Evolutionary conservation across 2,797 vertebrate genomes (phyloP).

Genomic region (Phrynocephalus guinanensis): DNA sequence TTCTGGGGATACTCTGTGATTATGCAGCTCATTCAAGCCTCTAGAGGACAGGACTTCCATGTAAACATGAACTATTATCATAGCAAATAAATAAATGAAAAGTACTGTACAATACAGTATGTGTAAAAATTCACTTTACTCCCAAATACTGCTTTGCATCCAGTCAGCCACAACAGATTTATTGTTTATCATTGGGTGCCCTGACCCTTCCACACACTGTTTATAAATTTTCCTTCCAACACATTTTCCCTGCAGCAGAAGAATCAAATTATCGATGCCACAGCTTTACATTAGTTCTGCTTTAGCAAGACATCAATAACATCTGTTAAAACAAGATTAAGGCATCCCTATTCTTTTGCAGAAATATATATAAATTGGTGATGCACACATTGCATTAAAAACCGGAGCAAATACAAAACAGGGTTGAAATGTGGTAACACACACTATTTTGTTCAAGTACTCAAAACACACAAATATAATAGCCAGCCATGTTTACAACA

Average conservation of each 20-base stretch:
- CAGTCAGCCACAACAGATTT: not conserved
- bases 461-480: too few relatives aligned
- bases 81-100: too few relatives aligned
- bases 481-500: not conserved
- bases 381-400: conserved; percentile 1
- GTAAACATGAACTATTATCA: too few relatives aligned
- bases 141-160: not conserved
- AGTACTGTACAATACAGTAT: too few relatives aligned
- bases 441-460: not conserved
- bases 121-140: not conserved
- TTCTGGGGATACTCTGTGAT: too few relatives aligned
- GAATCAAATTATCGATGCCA: not conserved
- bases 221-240: conserved; percentile 1
- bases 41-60: too few relatives aligned
- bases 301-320: conserved; percentile 7
- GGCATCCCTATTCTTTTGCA: not conserved
- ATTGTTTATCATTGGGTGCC: conserved; percentile 19
- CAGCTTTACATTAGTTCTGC: conserved; percentile 8
- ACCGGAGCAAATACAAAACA: not conserved
- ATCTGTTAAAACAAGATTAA: not conserved
- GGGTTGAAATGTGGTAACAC: too few relatives aligned
- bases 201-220: conserved; percentile 19
- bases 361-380: not conserved
- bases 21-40: too few relatives aligned
- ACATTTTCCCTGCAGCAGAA: not conserved